Conservation (phyloP, 2,888 invertebrate species). For the Incurvaria masculella region DNA sequence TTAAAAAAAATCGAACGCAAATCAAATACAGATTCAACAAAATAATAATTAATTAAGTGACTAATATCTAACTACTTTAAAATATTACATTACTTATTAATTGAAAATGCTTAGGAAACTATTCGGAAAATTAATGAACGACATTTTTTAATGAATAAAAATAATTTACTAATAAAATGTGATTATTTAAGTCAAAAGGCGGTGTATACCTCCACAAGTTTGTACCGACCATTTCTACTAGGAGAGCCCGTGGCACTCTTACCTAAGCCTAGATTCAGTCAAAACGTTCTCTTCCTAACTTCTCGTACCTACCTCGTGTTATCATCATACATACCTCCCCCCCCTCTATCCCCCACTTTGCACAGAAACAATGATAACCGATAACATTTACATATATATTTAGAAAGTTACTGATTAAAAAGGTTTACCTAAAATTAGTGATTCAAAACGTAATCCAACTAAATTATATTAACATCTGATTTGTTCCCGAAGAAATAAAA, state of each 20-base stretch:
- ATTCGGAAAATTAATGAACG: constrained; percentile 28
- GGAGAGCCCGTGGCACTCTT: constrained; percentile 29
- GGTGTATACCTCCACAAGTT: constrained; percentile 43
- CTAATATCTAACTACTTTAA: not conserved
- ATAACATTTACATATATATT: constrained; percentile 50
- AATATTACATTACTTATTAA: not conserved
- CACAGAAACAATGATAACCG: constrained; percentile 46
- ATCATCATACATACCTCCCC: constrained; percentile 53
- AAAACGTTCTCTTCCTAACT: not conserved
- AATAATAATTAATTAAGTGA: not conserved
- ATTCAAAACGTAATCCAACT: constrained; percentile 51
- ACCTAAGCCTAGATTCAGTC: constrained; percentile 16
- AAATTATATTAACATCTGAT: constrained; percentile 57
- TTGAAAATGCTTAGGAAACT: not conserved
- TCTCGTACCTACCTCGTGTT: constrained; percentile 13
- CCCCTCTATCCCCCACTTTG: constrained; percentile 49
- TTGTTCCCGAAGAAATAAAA: constrained; percentile 55
- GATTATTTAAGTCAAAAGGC: constrained; percentile 45
- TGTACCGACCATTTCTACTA: constrained; percentile 39
- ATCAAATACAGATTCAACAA: too few relatives aligned
- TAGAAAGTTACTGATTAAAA: constrained; percentile 30
- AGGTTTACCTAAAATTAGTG: constrained; percentile 21
- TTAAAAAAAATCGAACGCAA: too few relatives aligned
- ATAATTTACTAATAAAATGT: constrained; percentile 43
- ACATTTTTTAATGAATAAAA: constrained; percentile 54